These are phyloP conservation scores for Karalla daura DNA, from an alignment of 2,797 vertebrate species.

Conservation along the genomic window DNA sequence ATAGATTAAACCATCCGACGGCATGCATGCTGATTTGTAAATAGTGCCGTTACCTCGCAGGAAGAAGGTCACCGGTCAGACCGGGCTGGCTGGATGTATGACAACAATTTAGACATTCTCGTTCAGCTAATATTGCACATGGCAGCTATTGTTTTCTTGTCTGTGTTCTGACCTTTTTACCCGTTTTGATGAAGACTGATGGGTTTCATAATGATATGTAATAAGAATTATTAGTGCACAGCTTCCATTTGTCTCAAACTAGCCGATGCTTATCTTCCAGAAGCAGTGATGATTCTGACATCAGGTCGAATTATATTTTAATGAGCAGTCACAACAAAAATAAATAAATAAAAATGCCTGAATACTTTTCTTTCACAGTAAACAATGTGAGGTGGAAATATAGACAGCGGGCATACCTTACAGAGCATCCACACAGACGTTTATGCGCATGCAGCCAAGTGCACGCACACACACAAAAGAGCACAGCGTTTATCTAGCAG, in stretches of 20 bases:
- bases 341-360: background rate
- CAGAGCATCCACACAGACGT: constrained; percentile 2
- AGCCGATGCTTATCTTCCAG: background rate
- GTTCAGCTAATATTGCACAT: background rate
- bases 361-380: background rate
- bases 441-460: constrained; percentile 8
- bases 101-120: too few relatives aligned
- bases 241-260: background rate
- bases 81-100: too few relatives aligned
- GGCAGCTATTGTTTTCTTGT: background rate
- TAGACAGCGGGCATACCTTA: constrained; percentile 7
- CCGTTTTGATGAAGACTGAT: constrained; percentile 8
- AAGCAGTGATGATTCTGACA: background rate
- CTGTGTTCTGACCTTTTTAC: background rate
- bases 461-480: background rate
- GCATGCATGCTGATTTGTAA: too few relatives aligned
- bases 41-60: too few relatives aligned
- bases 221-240: background rate
- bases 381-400: too few relatives aligned
- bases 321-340: constrained; percentile 1
- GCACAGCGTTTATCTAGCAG: constrained; percentile 53
- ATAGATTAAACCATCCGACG: too few relatives aligned
- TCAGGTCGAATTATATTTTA: constrained; percentile 18
- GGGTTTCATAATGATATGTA: constrained; percentile 5
- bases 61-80: too few relatives aligned